Base-by-base conservation (phyloP, 2,113 vertebrate species). In the Numida meleagris region DNA sequence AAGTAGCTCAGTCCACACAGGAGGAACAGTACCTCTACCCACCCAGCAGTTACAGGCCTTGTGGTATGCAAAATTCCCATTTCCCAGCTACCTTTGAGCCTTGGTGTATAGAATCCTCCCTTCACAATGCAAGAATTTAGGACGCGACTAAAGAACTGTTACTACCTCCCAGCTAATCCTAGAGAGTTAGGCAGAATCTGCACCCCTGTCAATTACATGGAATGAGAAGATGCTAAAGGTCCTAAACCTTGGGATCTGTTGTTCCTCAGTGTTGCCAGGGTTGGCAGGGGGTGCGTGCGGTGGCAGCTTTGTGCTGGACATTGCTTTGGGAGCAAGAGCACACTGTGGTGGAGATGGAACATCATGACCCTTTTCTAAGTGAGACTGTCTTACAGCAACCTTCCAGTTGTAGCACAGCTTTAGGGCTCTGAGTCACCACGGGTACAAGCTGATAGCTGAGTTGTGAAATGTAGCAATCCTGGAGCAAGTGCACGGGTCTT, bases 41-140 rank as follows among this genome's bases (percentile, higher is more conserved):
- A 88, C 77, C 45, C 50, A 92, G 50, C 40, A 51, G 34, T 33
- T 77, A 61, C 84, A 42, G 7, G 20, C 19, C 14, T 67, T 83
- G 88, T 88, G 79, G 82, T 77, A 86, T 88, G 68, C 79, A 91
- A 77, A 96, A 78, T 61, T 80, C 67, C 42, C 66, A 19, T 58
- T 73, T 80, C 34, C 45, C 67, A 85, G 42, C 34, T 53, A 80
- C 38, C 59, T 93, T 73, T 88, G 42, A 88, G 82, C 42, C 57
- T 78, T 83, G 73, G 53, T 40, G 45, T 57, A 81, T 10, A 81
- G 76, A 95, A 81, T 48, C 72, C n/a, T 72, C 21, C 72, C 57
- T 89, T 94, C 80, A 83, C 46, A 86, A 65, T 83, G 57, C 79
- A 94, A 90, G 88, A 88, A 90, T 88, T 88, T 83, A 91, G 61